Percentiles rank a stretch among this genome's conserved stretches.
phyloP scores from a whole-genome alignment of 2,797 vertebrate genomes.

The Fistularia commersonii region DNA sequence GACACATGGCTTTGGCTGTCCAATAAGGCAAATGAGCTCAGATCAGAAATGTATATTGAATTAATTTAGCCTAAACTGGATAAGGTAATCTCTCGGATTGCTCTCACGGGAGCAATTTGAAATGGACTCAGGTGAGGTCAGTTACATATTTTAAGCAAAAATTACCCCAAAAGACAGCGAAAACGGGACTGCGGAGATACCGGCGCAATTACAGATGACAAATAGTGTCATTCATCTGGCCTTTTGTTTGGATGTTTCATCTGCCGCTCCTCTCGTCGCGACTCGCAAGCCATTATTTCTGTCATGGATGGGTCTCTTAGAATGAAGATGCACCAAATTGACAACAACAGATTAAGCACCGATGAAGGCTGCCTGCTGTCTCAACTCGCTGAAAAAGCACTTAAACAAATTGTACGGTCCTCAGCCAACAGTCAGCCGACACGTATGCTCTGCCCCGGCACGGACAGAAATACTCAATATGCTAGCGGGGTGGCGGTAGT shows the following conservation, averaged over 20 bases:
- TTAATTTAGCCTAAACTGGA: constrained; percentile 15
- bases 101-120: constrained; percentile 18
- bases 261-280: constrained; percentile 9
- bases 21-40: constrained; percentile 15
- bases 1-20: constrained; percentile 10
- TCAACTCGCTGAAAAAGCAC: no score
- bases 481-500: no score
- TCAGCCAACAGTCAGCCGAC: no score
- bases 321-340: no score
- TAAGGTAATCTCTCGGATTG: constrained; percentile 14
- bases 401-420: no score
- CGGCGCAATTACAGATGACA: constrained; percentile 7
- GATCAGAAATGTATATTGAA: constrained; percentile 21
- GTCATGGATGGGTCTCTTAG: no score
- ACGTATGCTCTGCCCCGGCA: no score
- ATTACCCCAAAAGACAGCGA: constrained; percentile 21
- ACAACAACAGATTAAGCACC: no score
- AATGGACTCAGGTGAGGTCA: constrained; percentile 22
- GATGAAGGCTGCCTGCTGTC: no score
- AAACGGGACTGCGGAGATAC: constrained; percentile 19
- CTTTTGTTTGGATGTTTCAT: constrained; percentile 9
- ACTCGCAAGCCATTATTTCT: constrained; percentile 1
- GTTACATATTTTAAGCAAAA: constrained; percentile 2
- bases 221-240: constrained; percentile 1
- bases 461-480: no score